Evolutionary conservation across 1,140 invertebrate species (phyloP).

Genomic region (Bombus haemorrhoidalis): DNA sequence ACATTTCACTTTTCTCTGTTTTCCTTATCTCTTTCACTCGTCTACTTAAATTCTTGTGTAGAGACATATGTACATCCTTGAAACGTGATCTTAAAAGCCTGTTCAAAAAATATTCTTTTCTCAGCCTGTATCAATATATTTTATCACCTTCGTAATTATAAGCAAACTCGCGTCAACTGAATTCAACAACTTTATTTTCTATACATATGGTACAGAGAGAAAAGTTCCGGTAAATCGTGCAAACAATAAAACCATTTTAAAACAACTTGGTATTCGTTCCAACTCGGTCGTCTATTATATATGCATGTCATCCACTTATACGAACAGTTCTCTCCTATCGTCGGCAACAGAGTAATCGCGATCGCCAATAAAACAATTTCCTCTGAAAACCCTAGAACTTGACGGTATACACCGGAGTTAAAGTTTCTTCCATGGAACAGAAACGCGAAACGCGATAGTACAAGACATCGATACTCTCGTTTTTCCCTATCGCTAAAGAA

Average conservation of each 20-base stretch:
- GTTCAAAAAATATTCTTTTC: neutral
- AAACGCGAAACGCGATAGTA: neutral
- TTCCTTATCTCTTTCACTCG: neutral
- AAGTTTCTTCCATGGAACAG: neutral
- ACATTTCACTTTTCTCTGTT: neutral
- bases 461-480: neutral
- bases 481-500: neutral
- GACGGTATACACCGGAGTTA: neutral
- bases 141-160: neutral
- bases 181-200: no score
- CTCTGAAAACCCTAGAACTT: neutral
- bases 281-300: neutral
- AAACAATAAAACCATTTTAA: neutral
- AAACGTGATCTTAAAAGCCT: neutral
- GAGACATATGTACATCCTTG: neutral
- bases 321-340: neutral
- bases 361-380: conserved; percentile 21
- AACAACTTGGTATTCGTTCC: neutral
- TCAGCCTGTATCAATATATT: no score
- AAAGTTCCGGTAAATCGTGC: neutral
- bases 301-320: neutral
- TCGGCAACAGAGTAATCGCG: neutral
- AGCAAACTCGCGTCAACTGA: no score
- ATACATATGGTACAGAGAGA: no score
- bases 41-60: neutral